These are phyloP conservation scores for Menura novaehollandiae DNA, from an alignment of 2,113 vertebrate genomes.

Conservation along the genomic window DNA sequence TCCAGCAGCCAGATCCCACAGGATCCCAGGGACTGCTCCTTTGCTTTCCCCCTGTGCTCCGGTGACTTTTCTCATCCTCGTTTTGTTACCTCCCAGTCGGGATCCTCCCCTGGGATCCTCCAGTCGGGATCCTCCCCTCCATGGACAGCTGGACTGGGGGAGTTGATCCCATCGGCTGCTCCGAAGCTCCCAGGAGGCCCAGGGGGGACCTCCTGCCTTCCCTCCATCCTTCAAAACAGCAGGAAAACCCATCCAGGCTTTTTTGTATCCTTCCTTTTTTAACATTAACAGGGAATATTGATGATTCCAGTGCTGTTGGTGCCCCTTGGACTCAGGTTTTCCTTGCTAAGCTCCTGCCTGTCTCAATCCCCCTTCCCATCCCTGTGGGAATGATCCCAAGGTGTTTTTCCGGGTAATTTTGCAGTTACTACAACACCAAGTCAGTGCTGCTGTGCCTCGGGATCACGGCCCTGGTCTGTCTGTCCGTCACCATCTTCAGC, in stretches of 20 bases:
- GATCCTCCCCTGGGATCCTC: background rate
- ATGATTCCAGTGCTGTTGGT: fast-evolving
- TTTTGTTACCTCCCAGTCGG: background rate
- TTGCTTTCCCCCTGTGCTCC: background rate
- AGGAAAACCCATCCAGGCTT: background rate
- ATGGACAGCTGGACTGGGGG: background rate
- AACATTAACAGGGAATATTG: fast-evolving
- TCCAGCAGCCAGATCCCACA: background rate
- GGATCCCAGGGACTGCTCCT: background rate
- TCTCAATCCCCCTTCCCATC: background rate
- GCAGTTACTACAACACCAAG: conserved; percentile 90
- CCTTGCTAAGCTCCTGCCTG: background rate
- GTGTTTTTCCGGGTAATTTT: background rate
- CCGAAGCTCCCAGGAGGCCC: background rate
- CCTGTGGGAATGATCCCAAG: background rate
- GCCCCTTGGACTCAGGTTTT: fast-evolving
- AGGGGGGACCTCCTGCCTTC: background rate
- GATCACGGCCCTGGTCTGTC: conserved; percentile 88
- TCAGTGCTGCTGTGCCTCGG: conserved; percentile 91
- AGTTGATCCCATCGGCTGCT: background rate
- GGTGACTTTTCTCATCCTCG: background rate
- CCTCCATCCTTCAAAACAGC: background rate
- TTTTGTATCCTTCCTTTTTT: background rate
- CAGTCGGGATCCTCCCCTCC: background rate
- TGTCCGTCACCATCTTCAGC: conserved; percentile 87